These are phyloP conservation scores for Gymnocephalus cernua DNA, from an alignment of 2,113 vertebrate species.

Conservation along the genomic window DNA sequence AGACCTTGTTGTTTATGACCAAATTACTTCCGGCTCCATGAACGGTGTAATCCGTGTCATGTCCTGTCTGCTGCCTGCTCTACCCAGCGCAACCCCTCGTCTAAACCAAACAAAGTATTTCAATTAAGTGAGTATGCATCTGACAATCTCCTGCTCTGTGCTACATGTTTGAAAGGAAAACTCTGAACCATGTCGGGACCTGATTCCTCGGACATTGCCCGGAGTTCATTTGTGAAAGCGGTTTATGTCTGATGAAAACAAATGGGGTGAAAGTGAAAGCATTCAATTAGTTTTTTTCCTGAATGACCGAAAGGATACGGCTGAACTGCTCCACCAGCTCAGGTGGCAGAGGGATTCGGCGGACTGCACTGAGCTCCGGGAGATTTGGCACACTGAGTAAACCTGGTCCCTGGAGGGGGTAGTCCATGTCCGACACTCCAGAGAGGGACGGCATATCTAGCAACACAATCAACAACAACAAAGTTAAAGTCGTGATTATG, in stretches of 20 bases:
- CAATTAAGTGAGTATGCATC: too few species aligned
- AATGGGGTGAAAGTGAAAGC: background rate
- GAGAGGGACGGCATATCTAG: slow-evolving; percentile 93
- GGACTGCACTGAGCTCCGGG: slow-evolving; percentile 93
- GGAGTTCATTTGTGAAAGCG: too few species aligned
- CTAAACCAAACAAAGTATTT: too few species aligned
- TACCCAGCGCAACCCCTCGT: too few species aligned
- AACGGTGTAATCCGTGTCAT: too few species aligned
- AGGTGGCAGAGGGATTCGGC: slow-evolving; percentile 93
- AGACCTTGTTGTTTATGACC: too few species aligned
- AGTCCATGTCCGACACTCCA: slow-evolving; percentile 98
- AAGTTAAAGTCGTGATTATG: background rate
- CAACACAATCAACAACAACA: slow-evolving; percentile 57
- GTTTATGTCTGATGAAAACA: background rate
- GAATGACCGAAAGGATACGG: slow-evolving; percentile 89
- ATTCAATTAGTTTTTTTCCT: background rate
- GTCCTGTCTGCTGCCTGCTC: too few species aligned
- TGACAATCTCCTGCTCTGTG: too few species aligned
- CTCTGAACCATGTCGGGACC: too few species aligned
- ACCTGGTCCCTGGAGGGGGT: slow-evolving; percentile 94
- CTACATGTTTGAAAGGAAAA: too few species aligned
- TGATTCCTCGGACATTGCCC: too few species aligned
- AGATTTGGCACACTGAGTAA: slow-evolving; percentile 92
- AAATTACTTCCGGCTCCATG: too few species aligned
- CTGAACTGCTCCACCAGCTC: slow-evolving; percentile 98